Evolutionary conservation across 2,797 vertebrate genomes (phyloP), one percentile per base, ranked within the genome.

Genomic region (Urocyon cinereoargenteus): DNA sequence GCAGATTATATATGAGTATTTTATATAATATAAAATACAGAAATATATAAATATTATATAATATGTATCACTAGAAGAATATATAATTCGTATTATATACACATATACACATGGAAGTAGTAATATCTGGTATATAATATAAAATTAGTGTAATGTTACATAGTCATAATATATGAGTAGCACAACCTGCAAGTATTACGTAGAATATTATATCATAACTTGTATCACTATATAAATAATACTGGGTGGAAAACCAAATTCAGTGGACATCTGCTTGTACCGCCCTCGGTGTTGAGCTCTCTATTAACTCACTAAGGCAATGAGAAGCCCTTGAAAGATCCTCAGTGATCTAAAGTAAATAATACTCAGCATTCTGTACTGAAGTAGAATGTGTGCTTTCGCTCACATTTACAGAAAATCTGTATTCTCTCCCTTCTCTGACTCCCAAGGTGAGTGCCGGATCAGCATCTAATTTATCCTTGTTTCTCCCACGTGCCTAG

Each of bases 381-480:
- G 88, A 61, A 93, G 34, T 75, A 84, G 68, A 59, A 31, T 66
- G 45, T 73, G 55, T 21, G 22, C 45, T 45, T 72, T 59, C 77
- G n/a, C 45, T 92, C 86, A 9, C 70, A 3, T 70, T 36, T 87
- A 51, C 5, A 91, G 93, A 26, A 85, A 90, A 84, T 16, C 83
- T 21, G 59, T 53, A 4, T 45, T 45, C n/a, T 51, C 96, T 72
- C 45, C 62, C 26, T 94, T 21, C 26, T n/a, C 45, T 57, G 18
- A 0, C 57, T 91, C 88, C 86, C 90, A 19, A 70, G 94, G 49
- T 72, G 82, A 85, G 11, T 64, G n/a, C 45, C 31, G 59, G 51
- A 88, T 86, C 78, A 75, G 85, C 84, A 81, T n/a, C 91, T 85
- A 66, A 87, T 83, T 51, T 66, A 75, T 73, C 73, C 84, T 95